Conservation (phyloP, 1,140 invertebrate genomes). For the Eupeodes corollae region DNA sequence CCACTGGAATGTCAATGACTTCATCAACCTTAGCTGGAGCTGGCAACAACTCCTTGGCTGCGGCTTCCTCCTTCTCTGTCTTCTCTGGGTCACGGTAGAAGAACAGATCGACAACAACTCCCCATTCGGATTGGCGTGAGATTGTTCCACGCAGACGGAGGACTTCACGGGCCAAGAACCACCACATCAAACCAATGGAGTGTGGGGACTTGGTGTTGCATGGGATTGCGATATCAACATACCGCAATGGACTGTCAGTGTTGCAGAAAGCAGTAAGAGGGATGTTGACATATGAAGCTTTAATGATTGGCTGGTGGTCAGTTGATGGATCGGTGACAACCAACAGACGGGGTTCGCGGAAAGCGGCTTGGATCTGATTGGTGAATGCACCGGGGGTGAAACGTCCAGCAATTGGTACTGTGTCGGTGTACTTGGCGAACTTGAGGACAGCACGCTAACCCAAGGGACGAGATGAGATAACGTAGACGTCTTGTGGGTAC, state of each 20-base stretch:
- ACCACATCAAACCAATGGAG: constrained; percentile 99
- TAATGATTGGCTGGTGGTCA: constrained; percentile 97
- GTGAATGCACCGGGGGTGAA: constrained; percentile 99
- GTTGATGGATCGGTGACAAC: constrained; percentile 91
- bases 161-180: constrained; percentile 94
- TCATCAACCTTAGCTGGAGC: constrained; percentile 42
- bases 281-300: constrained; percentile 99
- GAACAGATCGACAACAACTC: constrained; percentile 96
- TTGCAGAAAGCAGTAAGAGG: constrained; percentile 98
- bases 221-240: constrained; percentile 98
- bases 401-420: constrained; percentile 95
- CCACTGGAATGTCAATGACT: constrained; percentile 32
- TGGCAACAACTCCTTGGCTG: constrained; percentile 64
- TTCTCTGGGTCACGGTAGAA: constrained; percentile 98
- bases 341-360: constrained; percentile 92
- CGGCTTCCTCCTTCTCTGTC: constrained; percentile 90
- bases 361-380: constrained; percentile 86
- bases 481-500: constrained; percentile 91
- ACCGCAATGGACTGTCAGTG: constrained; percentile 86
- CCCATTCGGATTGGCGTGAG: constrained; percentile 83
- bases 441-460: constrained; percentile 97
- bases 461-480: constrained; percentile 89
- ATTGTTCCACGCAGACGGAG: constrained; percentile 87
- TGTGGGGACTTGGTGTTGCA: constrained; percentile 97
- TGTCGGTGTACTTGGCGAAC: constrained; percentile 95